phyloP scores from a whole-genome alignment of 2,888 invertebrate species.

The Meandrusa payeni region DNA sequence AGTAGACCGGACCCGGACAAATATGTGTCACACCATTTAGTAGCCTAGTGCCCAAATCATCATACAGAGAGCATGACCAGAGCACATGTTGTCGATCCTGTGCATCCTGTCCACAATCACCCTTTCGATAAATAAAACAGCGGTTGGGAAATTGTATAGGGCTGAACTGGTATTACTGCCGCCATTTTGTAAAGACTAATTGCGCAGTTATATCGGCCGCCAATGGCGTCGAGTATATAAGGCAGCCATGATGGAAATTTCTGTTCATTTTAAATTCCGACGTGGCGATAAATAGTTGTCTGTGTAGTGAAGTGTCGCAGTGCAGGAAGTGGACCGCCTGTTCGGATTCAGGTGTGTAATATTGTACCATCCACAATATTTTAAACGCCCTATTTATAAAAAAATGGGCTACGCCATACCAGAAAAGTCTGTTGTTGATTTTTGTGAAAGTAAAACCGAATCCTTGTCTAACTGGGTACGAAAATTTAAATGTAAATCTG shows the following conservation, averaged over 20 bases:
- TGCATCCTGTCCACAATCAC: no score
- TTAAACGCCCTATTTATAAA: conserved; percentile 42
- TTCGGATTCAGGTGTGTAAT: conserved; percentile 77
- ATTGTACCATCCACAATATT: conserved; percentile 56
- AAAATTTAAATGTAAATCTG: conserved; percentile 82
- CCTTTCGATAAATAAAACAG: no score
- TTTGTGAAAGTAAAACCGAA: conserved; percentile 79
- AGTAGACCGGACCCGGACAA: no score
- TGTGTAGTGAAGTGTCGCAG: conserved; percentile 59
- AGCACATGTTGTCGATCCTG: no score
- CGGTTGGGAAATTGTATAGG: no score
- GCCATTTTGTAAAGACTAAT: conserved; percentile 60
- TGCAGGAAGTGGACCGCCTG: conserved; percentile 59
- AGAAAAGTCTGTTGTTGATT: conserved; percentile 70
- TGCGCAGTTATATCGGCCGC: conserved; percentile 52
- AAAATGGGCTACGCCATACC: conserved; percentile 70
- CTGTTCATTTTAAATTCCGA: conserved; percentile 41
- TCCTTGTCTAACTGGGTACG: conserved; percentile 83
- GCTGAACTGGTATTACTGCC: no score
- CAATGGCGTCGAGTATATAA: conserved; percentile 52
- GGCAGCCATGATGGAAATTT: conserved; percentile 58
- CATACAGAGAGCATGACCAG: no score
- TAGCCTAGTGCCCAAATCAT: no score
- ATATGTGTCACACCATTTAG: no score
- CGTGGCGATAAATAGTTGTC: conserved; percentile 55